Evolutionary conservation across 2,888 invertebrate species (phyloP).

Genomic region (Caenorhabditis angaria): DNA sequence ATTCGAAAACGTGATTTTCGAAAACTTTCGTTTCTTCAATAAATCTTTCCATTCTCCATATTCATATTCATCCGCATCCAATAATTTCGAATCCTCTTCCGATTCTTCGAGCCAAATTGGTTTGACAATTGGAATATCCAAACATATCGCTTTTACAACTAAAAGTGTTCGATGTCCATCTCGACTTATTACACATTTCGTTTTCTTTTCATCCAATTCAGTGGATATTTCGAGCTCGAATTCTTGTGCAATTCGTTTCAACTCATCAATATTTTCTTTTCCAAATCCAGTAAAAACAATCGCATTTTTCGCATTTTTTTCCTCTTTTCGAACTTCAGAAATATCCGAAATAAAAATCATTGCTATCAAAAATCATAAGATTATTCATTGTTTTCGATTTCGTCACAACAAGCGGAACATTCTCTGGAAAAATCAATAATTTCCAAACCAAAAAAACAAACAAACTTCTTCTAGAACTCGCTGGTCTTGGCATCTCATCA

Average conservation of each 20-base stretch:
- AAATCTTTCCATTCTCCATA: conserved; percentile 31
- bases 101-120: conserved; percentile 46
- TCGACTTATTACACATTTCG: conserved; percentile 40
- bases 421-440: background rate
- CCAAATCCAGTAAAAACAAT: conserved; percentile 45
- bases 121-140: conserved; percentile 34
- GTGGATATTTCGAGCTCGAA: conserved; percentile 20
- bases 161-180: conserved; percentile 42
- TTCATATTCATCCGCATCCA: conserved; percentile 15
- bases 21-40: conserved; percentile 5
- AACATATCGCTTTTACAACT: conserved; percentile 38
- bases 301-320: conserved; percentile 6
- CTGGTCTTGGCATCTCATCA: background rate
- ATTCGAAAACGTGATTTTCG: conserved; percentile 8
- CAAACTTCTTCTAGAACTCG: background rate
- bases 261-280: conserved; percentile 16
- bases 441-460: background rate
- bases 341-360: conserved; percentile 42
- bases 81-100: conserved; percentile 29
- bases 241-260: conserved; percentile 18
- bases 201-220: conserved; percentile 22
- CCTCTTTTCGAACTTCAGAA: conserved; percentile 13
- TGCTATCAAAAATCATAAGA: conserved; percentile 16
- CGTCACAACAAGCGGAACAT: conserved; percentile 18
- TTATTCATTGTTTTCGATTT: conserved; percentile 26